Conservation (phyloP, 2,888 invertebrate species). For the Parnassius orleans region DNA sequence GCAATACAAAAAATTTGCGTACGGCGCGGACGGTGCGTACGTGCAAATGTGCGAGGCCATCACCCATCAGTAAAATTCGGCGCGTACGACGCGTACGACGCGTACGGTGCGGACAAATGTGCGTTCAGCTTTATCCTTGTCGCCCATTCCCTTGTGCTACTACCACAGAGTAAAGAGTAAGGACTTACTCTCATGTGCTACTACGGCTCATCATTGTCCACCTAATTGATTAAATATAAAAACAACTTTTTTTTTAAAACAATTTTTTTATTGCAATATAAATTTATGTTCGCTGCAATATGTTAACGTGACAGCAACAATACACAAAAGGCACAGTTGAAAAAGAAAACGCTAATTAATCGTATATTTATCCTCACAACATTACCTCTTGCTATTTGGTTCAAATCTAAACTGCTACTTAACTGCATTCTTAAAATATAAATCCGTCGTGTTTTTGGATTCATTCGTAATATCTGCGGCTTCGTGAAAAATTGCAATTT, state of each 20-base stretch:
- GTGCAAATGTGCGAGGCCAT: no score
- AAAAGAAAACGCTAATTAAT: conserved; percentile 2
- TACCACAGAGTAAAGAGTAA: no score
- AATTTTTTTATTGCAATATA: neutral
- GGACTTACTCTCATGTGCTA: no score
- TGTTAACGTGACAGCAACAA: no score
- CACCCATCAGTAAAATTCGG: no score
- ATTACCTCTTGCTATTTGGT: conserved; percentile 39
- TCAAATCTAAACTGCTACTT: conserved; percentile 57
- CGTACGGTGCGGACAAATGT: no score
- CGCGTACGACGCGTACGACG: no score
- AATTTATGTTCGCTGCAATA: conserved; percentile 1
- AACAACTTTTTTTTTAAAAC: neutral
- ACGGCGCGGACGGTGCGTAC: no score
- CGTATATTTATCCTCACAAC: neutral
- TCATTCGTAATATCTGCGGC: conserved; percentile 66
- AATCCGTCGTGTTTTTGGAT: conserved; percentile 54
- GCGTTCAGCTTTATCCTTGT: no score
- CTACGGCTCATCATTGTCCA: no score
- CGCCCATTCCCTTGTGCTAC: no score
- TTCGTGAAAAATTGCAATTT: conserved; percentile 64
- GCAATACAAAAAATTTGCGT: no score
- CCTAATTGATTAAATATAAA: neutral
- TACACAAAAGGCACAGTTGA: neutral
- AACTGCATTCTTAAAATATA: conserved; percentile 66